Conservation (phyloP, 2,888 invertebrate genomes). For the Pristionchus maxplancki region DNA sequence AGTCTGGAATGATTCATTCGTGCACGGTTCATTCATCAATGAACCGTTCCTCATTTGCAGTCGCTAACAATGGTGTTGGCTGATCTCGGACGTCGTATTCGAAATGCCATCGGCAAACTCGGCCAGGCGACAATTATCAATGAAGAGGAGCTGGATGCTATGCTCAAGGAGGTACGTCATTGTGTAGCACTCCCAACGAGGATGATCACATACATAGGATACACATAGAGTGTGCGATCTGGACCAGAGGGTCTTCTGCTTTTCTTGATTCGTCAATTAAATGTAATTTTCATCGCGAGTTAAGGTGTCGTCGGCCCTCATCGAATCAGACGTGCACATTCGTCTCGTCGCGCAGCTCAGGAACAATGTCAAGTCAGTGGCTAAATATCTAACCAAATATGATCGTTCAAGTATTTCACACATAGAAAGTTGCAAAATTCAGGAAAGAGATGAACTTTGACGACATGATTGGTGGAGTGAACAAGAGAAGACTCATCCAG, state of each 20-base stretch:
- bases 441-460: conserved; percentile 90
- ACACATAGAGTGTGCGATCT: too few species aligned
- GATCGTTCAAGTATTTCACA: background rate
- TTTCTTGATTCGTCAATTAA: too few species aligned
- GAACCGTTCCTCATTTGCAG: background rate
- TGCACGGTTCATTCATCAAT: background rate
- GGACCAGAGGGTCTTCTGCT: too few species aligned
- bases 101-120: conserved; percentile 95
- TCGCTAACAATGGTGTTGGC: conserved; percentile 93
- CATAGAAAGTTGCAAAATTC: conserved; percentile 43
- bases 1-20: background rate
- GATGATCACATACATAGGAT: too few species aligned
- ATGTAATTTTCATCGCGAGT: too few species aligned
- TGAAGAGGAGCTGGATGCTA: conserved; percentile 92
- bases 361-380: conserved; percentile 89
- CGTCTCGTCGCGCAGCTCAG: conserved; percentile 93
- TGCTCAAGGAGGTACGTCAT: conserved; percentile 85
- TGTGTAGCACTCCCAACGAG: too few species aligned
- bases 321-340: conserved; percentile 98
- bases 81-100: conserved; percentile 99
- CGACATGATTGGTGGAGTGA: conserved; percentile 97
- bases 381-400: background rate
- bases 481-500: conserved; percentile 98
- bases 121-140: conserved; percentile 81
- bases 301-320: conserved; percentile 91